Percentiles rank a stretch among this genome's conserved stretches.
phyloP scores from a whole-genome alignment of 53 echinoderm and acorn worm species.

The Paelopatides confundens region DNA sequence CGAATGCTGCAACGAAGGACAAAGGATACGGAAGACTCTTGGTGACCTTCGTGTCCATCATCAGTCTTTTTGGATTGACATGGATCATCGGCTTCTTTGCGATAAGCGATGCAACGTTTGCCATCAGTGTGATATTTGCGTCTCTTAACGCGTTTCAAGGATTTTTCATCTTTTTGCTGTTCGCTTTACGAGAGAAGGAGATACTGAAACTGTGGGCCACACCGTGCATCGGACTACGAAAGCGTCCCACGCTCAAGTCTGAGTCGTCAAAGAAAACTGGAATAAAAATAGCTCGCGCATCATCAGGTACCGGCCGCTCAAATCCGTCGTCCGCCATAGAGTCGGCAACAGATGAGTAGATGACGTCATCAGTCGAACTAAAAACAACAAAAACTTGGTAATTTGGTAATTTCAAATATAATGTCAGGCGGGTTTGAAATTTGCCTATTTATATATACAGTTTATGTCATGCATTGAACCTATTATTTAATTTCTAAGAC shows the following conservation, averaged over 20 bases:
- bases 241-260: not conserved
- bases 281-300: not conserved
- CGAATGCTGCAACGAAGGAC: too few relatives aligned
- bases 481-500: too few relatives aligned
- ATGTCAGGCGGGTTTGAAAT: too few relatives aligned
- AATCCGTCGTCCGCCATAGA: not conserved
- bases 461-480: too few relatives aligned
- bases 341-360: too few relatives aligned
- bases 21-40: not conserved
- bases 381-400: too few relatives aligned
- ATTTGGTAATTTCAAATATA: too few relatives aligned
- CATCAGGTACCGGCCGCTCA: not conserved
- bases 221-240: not conserved
- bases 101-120: not conserved
- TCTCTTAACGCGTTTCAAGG: constrained; percentile 6
- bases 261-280: not conserved
- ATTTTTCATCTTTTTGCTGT: not conserved
- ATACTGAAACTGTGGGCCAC: not conserved
- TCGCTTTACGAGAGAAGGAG: not conserved
- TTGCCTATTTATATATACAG: too few relatives aligned
- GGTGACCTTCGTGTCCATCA: not conserved
- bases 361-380: too few relatives aligned
- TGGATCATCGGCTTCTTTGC: constrained; percentile 20
- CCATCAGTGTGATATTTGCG: not conserved
- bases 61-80: not conserved